Percentiles rank a stretch among this genome's conserved stretches.
Conservation (phyloP, 2,113 vertebrate species). For the Coregonus clupeaformis region DNA sequence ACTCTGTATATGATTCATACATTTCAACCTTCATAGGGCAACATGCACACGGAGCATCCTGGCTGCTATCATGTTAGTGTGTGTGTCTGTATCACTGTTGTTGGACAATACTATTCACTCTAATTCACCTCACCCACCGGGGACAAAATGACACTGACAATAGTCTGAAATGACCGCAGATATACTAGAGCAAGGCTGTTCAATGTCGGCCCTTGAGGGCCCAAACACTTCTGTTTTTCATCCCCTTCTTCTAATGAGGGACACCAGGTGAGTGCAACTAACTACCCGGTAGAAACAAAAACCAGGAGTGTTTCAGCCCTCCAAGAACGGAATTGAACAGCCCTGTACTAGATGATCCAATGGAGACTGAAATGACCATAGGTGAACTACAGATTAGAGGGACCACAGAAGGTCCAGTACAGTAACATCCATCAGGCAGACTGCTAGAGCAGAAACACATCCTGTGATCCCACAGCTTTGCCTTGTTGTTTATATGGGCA, state of each 20-base stretch:
- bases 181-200: no score
- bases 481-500: not conserved
- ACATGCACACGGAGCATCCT: constrained; percentile 40
- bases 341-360: no score
- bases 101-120: constrained; percentile 51
- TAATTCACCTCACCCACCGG: constrained; percentile 46
- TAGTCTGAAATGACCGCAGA: constrained; percentile 17
- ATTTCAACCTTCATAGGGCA: constrained; percentile 47
- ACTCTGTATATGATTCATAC: constrained; percentile 64
- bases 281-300: no score
- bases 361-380: no score
- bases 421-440: not conserved
- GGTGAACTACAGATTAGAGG: not conserved
- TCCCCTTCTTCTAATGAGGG: no score
- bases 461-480: constrained; percentile 3
- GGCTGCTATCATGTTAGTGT: constrained; percentile 55
- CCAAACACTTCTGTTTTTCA: no score
- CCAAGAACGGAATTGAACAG: no score
- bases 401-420: not conserved
- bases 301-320: no score
- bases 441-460: not conserved
- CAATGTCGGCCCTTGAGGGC: no score
- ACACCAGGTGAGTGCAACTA: no score
- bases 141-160: constrained; percentile 55
- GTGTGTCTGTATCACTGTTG: constrained; percentile 40